A percentile compares a stretch with the other conserved stretches of the same genome.
These are phyloP conservation scores for Riparia riparia DNA, from an alignment of 2,113 vertebrate species.

Conservation along the genomic window DNA sequence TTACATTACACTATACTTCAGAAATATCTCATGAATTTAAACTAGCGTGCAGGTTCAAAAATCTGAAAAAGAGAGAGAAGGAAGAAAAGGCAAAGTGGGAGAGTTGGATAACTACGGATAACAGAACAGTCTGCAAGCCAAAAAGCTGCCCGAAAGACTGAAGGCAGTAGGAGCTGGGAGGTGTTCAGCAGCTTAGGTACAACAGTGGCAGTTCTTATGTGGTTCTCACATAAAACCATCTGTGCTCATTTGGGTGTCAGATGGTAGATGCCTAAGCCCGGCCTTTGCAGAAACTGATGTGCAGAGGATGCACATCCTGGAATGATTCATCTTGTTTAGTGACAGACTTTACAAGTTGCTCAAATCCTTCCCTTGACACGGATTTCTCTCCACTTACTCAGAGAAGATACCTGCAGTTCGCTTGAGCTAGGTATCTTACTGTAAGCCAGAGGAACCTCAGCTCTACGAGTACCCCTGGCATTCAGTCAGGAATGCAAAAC, in stretches of 20 bases:
- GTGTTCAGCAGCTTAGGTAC: not conserved
- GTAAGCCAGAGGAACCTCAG: not conserved
- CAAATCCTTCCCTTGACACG: not conserved
- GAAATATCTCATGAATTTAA: not conserved
- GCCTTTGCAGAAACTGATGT: not conserved
- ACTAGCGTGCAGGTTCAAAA: not conserved
- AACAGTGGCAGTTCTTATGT: not conserved
- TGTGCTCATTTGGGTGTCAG: not conserved
- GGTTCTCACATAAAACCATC: not conserved
- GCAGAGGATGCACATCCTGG: not conserved
- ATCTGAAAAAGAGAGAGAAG: not conserved
- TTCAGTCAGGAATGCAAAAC: not conserved
- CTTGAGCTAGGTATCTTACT: not conserved
- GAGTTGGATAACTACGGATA: not conserved
- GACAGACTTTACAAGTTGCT: not conserved
- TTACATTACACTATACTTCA: not conserved
- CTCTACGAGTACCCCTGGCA: not conserved
- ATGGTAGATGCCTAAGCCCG: not conserved
- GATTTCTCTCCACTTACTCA: not conserved
- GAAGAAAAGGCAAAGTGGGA: not conserved
- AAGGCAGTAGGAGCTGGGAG: not conserved
- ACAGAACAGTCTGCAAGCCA: not conserved
- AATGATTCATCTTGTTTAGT: not conserved
- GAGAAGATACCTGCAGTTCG: not conserved
- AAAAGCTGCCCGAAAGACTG: constrained; percentile 1